Evolutionary conservation across 2,888 invertebrate genomes (phyloP).

Genomic region (Yponomeuta sedellus): DNA sequence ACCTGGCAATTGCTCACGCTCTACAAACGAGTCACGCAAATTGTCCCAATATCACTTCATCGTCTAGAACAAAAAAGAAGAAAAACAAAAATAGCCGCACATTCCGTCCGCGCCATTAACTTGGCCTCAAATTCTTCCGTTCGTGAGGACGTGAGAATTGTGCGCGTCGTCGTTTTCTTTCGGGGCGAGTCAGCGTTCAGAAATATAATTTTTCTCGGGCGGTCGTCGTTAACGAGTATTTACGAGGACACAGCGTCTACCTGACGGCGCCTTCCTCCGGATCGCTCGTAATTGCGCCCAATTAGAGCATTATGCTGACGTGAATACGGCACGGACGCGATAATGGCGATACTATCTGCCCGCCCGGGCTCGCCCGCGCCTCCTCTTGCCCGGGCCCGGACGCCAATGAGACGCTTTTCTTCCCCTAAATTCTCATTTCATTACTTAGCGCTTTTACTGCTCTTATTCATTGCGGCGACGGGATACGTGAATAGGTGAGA

Average conservation of each 20-base stretch:
- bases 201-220: constrained; percentile 70
- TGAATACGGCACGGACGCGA: constrained; percentile 69
- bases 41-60: constrained; percentile 48
- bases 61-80: constrained; percentile 29
- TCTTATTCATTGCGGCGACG: constrained; percentile 36
- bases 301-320: constrained; percentile 76
- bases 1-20: constrained; percentile 8
- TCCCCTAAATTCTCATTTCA: constrained; percentile 61
- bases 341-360: constrained; percentile 69
- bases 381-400: background rate
- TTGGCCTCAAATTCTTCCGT: constrained; percentile 54
- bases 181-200: constrained; percentile 52
- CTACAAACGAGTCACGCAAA: constrained; percentile 34
- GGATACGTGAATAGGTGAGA: constrained; percentile 47
- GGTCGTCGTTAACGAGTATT: constrained; percentile 71
- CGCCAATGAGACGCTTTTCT: constrained; percentile 27
- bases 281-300: constrained; percentile 71
- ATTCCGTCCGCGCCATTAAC: constrained; percentile 54
- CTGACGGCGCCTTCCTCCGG: constrained; percentile 66
- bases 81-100: constrained; percentile 38
- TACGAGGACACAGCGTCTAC: constrained; percentile 69
- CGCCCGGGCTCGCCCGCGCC: constrained; percentile 20
- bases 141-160: constrained; percentile 60
- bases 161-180: constrained; percentile 49
- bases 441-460: constrained; percentile 51